Conservation (phyloP, 2,113 vertebrate species). For the Hemiscyllium ocellatum region DNA sequence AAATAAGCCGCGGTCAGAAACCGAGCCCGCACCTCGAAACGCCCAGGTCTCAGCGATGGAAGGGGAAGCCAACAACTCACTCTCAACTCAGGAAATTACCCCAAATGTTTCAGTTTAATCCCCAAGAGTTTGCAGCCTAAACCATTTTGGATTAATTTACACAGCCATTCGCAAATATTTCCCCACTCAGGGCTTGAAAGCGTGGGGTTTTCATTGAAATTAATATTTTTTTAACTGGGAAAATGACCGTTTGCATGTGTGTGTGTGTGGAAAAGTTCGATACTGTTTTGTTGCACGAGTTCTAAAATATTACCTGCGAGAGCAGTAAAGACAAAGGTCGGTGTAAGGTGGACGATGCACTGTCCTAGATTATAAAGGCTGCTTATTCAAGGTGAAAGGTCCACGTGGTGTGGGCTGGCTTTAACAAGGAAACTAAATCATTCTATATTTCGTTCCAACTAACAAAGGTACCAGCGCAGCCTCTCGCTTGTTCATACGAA, state of each 20-base stretch:
- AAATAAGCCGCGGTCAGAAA: slow-evolving; percentile 9
- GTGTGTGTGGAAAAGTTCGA: neutral
- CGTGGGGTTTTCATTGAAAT: neutral
- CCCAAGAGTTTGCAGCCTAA: neutral
- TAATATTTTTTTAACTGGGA: neutral
- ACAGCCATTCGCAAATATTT: neutral
- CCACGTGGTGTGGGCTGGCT: neutral
- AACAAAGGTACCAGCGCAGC: neutral
- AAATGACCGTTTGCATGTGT: neutral
- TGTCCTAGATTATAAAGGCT: neutral
- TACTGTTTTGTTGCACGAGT: neutral
- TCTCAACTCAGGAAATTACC: neutral
- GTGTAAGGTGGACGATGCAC: neutral
- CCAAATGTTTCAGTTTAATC: neutral
- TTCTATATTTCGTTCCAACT: neutral
- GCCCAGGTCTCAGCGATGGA: neutral
- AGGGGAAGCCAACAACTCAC: neutral
- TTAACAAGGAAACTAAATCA: neutral
- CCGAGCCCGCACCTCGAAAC: neutral
- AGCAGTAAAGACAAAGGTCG: too few relatives aligned
- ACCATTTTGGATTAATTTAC: neutral
- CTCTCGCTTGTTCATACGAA: too few relatives aligned
- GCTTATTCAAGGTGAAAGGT: neutral
- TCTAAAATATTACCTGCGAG: neutral
- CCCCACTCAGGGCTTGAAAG: neutral